Evolutionary conservation across 2,113 vertebrate species (phyloP).

Genomic region (Setophaga coronata): DNA sequence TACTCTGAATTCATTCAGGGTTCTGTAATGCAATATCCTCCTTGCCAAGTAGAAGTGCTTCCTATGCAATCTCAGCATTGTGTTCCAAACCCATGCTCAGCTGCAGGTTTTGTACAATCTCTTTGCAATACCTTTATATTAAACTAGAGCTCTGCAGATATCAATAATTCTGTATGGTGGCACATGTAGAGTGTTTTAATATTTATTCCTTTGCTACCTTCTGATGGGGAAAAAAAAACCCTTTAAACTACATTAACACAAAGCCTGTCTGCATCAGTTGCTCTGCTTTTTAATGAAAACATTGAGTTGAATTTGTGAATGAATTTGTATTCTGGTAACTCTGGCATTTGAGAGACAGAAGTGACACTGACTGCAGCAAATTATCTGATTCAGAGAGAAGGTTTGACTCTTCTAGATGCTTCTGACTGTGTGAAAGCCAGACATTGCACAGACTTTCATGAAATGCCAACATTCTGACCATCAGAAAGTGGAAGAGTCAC

Average conservation of each 20-base stretch:
- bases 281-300: neutral
- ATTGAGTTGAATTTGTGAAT: neutral
- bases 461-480: neutral
- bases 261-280: neutral
- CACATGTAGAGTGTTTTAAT: neutral
- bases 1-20: constrained; percentile 24
- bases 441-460: neutral
- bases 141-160: neutral
- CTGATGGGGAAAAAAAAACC: neutral
- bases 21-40: constrained; percentile 9
- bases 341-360: neutral
- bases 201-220: neutral
- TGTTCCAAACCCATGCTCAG: neutral
- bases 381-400: neutral
- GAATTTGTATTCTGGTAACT: neutral
- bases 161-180: neutral
- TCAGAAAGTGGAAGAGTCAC: neutral
- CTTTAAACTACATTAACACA: neutral
- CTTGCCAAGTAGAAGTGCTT: neutral
- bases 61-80: neutral
- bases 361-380: neutral
- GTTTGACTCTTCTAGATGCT: neutral
- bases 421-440: neutral
- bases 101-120: neutral
- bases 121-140: neutral